phyloP scores from a whole-genome alignment of 1,140 invertebrate genomes.

The Drosophila sproati region DNA sequence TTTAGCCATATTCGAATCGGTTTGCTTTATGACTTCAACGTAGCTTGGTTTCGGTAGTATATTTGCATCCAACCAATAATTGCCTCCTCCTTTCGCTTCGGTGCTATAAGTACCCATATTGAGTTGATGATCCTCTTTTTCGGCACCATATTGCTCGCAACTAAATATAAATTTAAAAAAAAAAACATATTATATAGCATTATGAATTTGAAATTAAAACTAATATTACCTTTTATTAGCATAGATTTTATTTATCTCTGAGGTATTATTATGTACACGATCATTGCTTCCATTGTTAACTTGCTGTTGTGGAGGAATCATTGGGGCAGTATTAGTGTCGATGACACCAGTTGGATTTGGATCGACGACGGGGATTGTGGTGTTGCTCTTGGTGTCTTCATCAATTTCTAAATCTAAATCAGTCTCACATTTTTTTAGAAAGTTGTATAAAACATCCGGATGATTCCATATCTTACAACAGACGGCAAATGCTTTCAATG shows the following conservation, averaged over 20 bases:
- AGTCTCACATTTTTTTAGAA: slow-evolving; percentile 93
- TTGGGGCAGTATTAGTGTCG: slow-evolving; percentile 18
- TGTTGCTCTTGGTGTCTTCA: slow-evolving; percentile 82
- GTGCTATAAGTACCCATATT: slow-evolving; percentile 43
- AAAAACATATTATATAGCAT: not conserved
- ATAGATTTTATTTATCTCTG: slow-evolving; percentile 36
- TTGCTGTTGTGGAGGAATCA: slow-evolving; percentile 6
- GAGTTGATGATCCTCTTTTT: slow-evolving; percentile 64
- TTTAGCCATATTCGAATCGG: slow-evolving; percentile 56
- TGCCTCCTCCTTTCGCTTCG: slow-evolving; percentile 46
- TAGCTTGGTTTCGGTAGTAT: slow-evolving; percentile 71
- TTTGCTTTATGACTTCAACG: slow-evolving; percentile 65
- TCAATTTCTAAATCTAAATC: slow-evolving; percentile 96
- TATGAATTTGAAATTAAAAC: not conserved
- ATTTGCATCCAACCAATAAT: slow-evolving; percentile 73
- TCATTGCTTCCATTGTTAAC: slow-evolving; percentile 25
- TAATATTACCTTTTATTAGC: slow-evolving; percentile 25
- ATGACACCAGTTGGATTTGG: slow-evolving; percentile 23
- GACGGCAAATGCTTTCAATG: slow-evolving; percentile 98
- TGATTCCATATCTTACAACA: slow-evolving; percentile 99
- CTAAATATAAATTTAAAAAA: not conserved
- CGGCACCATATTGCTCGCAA: slow-evolving; percentile 41
- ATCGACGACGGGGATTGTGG: slow-evolving; percentile 41
- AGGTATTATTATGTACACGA: slow-evolving; percentile 12
- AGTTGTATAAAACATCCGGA: slow-evolving; percentile 97